Evolutionary conservation across 2,797 vertebrate species (phyloP).

Genomic region (Leucoraja ocellata): DNA sequence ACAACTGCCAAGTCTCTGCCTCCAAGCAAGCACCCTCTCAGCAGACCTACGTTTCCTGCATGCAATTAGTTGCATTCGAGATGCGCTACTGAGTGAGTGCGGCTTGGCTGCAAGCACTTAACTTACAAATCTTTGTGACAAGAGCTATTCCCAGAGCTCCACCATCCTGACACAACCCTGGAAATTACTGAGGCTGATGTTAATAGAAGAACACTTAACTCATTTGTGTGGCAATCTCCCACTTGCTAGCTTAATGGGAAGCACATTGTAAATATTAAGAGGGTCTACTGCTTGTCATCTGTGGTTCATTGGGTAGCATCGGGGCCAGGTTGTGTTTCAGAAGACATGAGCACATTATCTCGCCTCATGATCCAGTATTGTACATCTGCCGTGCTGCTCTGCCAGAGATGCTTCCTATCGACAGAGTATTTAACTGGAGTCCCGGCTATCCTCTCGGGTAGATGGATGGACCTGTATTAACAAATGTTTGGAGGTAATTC

Average conservation of each 20-base stretch:
- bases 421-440: not conserved
- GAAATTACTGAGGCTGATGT: conserved; percentile 8
- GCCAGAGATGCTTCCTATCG: not conserved
- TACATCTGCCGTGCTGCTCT: not conserved
- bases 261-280: not conserved
- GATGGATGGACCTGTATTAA: too few species aligned
- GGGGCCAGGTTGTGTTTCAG: too few species aligned
- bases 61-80: not conserved
- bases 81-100: too few species aligned
- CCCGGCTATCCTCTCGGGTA: not conserved
- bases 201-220: conserved; percentile 26
- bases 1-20: not conserved
- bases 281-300: not conserved
- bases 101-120: not conserved
- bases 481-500: not conserved
- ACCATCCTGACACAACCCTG: not conserved
- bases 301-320: not conserved
- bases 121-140: conserved; percentile 10
- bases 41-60: not conserved
- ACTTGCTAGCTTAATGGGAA: not conserved
- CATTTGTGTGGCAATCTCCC: conserved; percentile 15
- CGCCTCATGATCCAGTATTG: not conserved
- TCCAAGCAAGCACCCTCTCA: not conserved
- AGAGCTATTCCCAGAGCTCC: conserved; percentile 22
- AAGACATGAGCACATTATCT: not conserved